phyloP scores from a whole-genome alignment of 2,113 vertebrate species.

The Macroglossus sobrinus region DNA sequence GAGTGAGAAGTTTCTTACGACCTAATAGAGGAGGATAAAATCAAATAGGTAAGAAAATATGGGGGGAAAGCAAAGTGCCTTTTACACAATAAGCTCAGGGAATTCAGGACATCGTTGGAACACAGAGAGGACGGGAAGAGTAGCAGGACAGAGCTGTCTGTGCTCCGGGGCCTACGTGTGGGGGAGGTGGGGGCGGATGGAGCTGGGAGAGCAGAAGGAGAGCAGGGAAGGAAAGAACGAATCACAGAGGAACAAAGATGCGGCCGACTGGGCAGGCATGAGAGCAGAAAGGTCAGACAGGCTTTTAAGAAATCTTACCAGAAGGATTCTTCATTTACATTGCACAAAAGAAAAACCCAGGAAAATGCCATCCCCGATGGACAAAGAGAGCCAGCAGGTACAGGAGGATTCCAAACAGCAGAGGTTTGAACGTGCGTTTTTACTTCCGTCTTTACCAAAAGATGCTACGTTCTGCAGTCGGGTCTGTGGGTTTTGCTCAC shows the following conservation, averaged over 20 bases:
- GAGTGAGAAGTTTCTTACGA: not conserved
- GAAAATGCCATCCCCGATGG: not conserved
- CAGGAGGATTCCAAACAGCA: constrained; percentile 14
- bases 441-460: constrained; percentile 40
- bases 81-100: not conserved
- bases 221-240: not conserved
- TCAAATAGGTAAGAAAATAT: not conserved
- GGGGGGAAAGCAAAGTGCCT: not conserved
- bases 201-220: accelerated
- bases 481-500: constrained; percentile 29
- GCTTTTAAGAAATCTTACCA: not conserved
- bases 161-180: not conserved
- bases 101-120: not conserved
- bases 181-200: not conserved
- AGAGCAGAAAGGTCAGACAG: not conserved
- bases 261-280: accelerated
- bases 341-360: not conserved
- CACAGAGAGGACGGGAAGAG: not conserved
- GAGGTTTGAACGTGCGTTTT: constrained; percentile 39
- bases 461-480: not conserved
- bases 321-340: not conserved
- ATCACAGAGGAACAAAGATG: not conserved
- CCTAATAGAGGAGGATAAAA: not conserved
- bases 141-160: not conserved
- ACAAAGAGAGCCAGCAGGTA: not conserved